Conservation (phyloP, 2,888 invertebrate species). For the Sisyra terminalis region DNA sequence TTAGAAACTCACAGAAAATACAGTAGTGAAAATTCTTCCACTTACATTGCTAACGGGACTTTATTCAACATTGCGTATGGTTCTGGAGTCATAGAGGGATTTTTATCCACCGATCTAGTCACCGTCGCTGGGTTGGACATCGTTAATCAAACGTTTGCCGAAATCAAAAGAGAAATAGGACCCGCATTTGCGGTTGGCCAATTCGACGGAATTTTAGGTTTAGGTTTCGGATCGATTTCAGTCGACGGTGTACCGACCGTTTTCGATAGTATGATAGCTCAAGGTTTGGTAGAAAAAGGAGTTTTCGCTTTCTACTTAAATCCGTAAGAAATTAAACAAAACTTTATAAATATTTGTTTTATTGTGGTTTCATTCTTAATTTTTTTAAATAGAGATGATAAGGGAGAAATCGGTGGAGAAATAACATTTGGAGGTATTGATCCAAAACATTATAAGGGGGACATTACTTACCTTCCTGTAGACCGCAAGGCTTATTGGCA, state of each 20-base stretch:
- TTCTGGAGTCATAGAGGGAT: constrained; percentile 80
- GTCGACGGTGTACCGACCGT: constrained; percentile 75
- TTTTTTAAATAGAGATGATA: constrained; percentile 37
- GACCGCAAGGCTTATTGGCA: constrained; percentile 81
- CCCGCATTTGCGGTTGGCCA: constrained; percentile 84
- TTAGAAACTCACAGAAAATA: too few species aligned
- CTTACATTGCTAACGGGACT: constrained; percentile 71
- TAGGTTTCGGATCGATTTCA: constrained; percentile 70
- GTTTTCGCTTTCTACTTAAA: constrained; percentile 65
- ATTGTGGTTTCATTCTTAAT: too few species aligned
- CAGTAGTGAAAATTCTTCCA: constrained; percentile 75
- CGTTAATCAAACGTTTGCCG: too few species aligned
- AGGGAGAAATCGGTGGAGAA: constrained; percentile 56
- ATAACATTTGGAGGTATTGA: constrained; percentile 82
- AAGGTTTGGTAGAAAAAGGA: constrained; percentile 45
- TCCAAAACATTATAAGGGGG: constrained; percentile 63
- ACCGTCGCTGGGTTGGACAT: constrained; percentile 28
- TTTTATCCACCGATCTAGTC: constrained; percentile 71
- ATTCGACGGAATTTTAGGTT: constrained; percentile 90
- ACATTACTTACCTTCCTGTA: constrained; percentile 72
- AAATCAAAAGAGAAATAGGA: constrained; percentile 38
- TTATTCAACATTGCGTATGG: constrained; percentile 80
- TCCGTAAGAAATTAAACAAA: constrained; percentile 17
- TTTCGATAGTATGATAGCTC: constrained; percentile 73
- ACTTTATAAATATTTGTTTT: too few species aligned